Evolutionary conservation across 2,888 invertebrate genomes (phyloP), one percentile per base, ranked within the genome.

Genomic region (Doris montereyensis): DNA sequence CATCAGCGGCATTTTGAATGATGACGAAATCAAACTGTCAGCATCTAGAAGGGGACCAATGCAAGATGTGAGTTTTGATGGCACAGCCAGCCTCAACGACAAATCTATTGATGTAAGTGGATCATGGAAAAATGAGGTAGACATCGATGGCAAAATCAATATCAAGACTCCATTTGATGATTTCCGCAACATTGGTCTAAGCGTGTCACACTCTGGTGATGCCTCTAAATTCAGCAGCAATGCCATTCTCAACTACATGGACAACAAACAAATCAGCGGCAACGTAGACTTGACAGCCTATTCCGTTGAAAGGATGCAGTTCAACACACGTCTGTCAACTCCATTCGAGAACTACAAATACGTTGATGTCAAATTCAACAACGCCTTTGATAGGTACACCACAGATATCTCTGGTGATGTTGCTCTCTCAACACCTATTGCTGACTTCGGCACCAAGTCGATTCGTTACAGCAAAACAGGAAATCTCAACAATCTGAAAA

Each of bases 161-260:
- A 41, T 5, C 17, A 5, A 41, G 52, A 41, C 52, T 10, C 52
- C 77, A 8, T 75, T 80, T 68, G 21, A n/a, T 0, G 21, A n/a
- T 13, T 80, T 68, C 35, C 58, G 62, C n/a, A 28, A 26, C 30
- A 13, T 77, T 26, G 77, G 70, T 5, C 5, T 41, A 5, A 28
- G 21, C 17, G 3, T 80, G n/a, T 74, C 70, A 17, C 74, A 74
- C 60, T 10, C 13, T 58, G 74, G 74, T 8, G 58, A 74, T 17
- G 10, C 60, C 1, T 26, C n/a, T 30, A 32, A 74, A 57, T 74
- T 77, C 52, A 41, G 34, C 0, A 41, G 67, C 41, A 62, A 5
- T 21, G 57, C 62, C 41, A 62, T 28, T 32, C 34, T 79, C 4
- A 34, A 74, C 26, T 79, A 79, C 79, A 79, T 79, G 79, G 75